Conservation (phyloP, 2,113 vertebrate species). For the Cottus gobio region DNA sequence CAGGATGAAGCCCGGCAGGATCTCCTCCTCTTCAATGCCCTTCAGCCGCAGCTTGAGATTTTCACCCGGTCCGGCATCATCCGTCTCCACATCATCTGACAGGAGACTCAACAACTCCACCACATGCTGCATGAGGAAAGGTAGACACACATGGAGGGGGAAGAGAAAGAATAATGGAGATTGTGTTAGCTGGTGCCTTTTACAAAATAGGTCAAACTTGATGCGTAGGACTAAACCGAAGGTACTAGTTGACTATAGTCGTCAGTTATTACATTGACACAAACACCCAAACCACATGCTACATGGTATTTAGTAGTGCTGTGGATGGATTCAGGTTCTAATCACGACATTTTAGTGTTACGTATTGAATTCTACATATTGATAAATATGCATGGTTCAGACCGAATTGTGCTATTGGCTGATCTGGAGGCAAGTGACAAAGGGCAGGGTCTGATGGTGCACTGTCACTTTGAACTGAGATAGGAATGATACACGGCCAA, state of each 20-base stretch:
- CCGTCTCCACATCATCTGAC: conserved; percentile 97
- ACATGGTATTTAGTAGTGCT: not conserved
- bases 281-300: too few species aligned
- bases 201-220: not conserved
- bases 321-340: not conserved
- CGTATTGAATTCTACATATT: not conserved
- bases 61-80: conserved; percentile 94
- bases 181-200: not conserved
- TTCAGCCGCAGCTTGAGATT: conserved; percentile 97
- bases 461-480: not conserved
- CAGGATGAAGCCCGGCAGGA: conserved; percentile 97
- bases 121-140: conserved; percentile 84
- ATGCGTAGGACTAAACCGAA: not conserved
- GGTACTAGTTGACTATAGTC: not conserved
- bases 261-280: not conserved
- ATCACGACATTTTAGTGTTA: not conserved
- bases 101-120: conserved; percentile 97
- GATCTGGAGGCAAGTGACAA: not conserved
- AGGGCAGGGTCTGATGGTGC: not conserved
- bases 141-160: fast-evolving
- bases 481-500: too few species aligned
- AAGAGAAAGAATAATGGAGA: not conserved
- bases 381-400: not conserved
- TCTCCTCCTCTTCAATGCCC: conserved; percentile 98
- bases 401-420: not conserved